These are phyloP conservation scores for Drosophila ohnishii DNA, from an alignment of 1,140 invertebrate species.

Conservation along the genomic window DNA sequence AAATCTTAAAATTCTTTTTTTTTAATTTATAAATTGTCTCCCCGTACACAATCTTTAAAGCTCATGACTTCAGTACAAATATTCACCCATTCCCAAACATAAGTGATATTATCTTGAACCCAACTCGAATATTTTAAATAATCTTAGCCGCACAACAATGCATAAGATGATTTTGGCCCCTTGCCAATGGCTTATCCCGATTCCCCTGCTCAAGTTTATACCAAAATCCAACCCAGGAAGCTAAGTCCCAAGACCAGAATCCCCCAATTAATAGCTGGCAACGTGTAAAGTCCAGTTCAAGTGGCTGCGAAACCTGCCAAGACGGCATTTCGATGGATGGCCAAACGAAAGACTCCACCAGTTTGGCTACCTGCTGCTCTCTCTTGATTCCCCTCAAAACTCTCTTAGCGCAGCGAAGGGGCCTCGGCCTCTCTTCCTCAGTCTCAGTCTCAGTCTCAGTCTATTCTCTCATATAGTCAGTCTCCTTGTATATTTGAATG, in stretches of 20 bases:
- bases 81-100: background rate
- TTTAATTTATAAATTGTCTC: background rate
- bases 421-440: constrained; percentile 10
- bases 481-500: constrained; percentile 32
- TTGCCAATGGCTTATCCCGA: constrained; percentile 11
- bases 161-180: too few species aligned
- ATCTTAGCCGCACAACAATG: background rate
- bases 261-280: constrained; percentile 24
- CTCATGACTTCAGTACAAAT: background rate
- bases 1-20: too few species aligned
- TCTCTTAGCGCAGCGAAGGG: constrained; percentile 4
- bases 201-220: background rate
- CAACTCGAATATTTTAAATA: background rate
- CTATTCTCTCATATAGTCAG: constrained; percentile 8
- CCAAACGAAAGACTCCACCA: constrained; percentile 46
- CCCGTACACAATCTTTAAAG: background rate
- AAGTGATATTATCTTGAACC: background rate
- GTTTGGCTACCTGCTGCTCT: constrained; percentile 24
- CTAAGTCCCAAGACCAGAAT: constrained; percentile 4
- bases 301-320: constrained; percentile 21
- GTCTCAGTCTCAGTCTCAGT: background rate
- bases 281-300: constrained; percentile 31
- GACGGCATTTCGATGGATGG: constrained; percentile 33
- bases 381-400: constrained; percentile 18
- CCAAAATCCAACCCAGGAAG: background rate